Percentiles rank a stretch among this genome's conserved stretches.
These are phyloP conservation scores for Pseudorhombus dupliciocellatus DNA, from an alignment of 2,113 vertebrate genomes.

Conservation along the genomic window DNA sequence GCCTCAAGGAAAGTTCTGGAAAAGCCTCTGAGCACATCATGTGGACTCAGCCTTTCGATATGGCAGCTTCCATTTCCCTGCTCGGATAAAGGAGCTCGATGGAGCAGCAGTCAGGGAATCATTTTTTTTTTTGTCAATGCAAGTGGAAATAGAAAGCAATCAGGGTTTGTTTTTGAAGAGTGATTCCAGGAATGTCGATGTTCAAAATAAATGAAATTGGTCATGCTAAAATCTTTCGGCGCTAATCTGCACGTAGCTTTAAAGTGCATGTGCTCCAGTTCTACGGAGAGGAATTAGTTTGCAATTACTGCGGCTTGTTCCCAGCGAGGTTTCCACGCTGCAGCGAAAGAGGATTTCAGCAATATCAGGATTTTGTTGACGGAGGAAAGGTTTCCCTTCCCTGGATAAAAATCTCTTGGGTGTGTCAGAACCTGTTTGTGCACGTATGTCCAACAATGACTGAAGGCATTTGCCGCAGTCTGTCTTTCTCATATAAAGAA, in stretches of 20 bases:
- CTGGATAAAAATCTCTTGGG: background rate
- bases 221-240: slow-evolving; percentile 42
- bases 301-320: slow-evolving; percentile 30
- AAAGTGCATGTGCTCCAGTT: slow-evolving; percentile 28
- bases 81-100: slow-evolving; percentile 48
- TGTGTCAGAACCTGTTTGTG: no score
- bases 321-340: slow-evolving; percentile 6
- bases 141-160: slow-evolving; percentile 37
- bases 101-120: slow-evolving; percentile 46
- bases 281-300: slow-evolving; percentile 25
- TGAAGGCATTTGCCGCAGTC: no score
- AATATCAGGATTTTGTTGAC: slow-evolving; percentile 5
- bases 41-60: slow-evolving; percentile 35
- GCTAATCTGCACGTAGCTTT: slow-evolving; percentile 36
- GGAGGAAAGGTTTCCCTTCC: background rate
- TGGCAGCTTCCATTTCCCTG: slow-evolving; percentile 23
- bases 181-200: slow-evolving; percentile 25
- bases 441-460: no score
- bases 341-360: slow-evolving; percentile 6
- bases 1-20: background rate
- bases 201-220: slow-evolving; percentile 45
- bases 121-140: slow-evolving; percentile 42
- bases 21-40: slow-evolving; percentile 12
- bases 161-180: slow-evolving; percentile 15
- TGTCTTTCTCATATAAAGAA: no score